Evolutionary conservation across 1,140 invertebrate genomes (phyloP).

Genomic region (Stegodyphus dumicola): DNA sequence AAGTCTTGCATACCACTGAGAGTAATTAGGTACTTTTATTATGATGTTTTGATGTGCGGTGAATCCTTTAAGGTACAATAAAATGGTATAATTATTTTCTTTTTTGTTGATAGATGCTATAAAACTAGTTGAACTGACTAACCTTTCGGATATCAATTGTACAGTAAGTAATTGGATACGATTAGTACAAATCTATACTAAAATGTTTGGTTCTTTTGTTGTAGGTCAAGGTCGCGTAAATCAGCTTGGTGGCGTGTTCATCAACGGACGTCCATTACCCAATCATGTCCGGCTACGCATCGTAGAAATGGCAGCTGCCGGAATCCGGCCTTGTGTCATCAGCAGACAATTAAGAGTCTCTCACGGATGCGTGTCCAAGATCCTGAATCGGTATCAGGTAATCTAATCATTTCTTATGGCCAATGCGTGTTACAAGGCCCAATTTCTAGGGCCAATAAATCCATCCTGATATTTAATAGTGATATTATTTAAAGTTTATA

Average conservation of each 20-base stretch:
- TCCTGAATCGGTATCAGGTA: slow-evolving; percentile 71
- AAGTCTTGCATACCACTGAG: too few species aligned
- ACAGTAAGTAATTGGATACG: too few species aligned
- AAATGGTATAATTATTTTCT: too few species aligned
- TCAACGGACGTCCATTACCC: slow-evolving; percentile 71
- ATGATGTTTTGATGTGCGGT: too few species aligned
- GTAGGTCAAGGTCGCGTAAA: slow-evolving; percentile 68
- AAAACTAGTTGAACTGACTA: too few species aligned
- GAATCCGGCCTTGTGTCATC: slow-evolving; percentile 70
- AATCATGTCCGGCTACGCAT: slow-evolving; percentile 70
- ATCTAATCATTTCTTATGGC: neutral
- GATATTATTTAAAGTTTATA: too few species aligned
- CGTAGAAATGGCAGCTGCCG: slow-evolving; percentile 70
- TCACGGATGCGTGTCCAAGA: slow-evolving; percentile 71
- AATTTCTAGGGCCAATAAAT: too few species aligned
- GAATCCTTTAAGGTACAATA: too few species aligned
- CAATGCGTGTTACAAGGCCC: too few species aligned
- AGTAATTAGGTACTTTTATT: too few species aligned
- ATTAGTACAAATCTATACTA: neutral
- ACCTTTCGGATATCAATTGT: too few species aligned
- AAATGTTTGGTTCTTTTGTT: slow-evolving; percentile 3
- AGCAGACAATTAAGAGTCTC: slow-evolving; percentile 69
- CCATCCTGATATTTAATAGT: too few species aligned
- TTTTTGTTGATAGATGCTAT: neutral
- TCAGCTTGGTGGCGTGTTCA: slow-evolving; percentile 70